Percentiles rank a stretch among this genome's conserved stretches.
These are phyloP conservation scores for Dromas ardeola DNA, from an alignment of 2,113 vertebrate species.

Conservation along the genomic window DNA sequence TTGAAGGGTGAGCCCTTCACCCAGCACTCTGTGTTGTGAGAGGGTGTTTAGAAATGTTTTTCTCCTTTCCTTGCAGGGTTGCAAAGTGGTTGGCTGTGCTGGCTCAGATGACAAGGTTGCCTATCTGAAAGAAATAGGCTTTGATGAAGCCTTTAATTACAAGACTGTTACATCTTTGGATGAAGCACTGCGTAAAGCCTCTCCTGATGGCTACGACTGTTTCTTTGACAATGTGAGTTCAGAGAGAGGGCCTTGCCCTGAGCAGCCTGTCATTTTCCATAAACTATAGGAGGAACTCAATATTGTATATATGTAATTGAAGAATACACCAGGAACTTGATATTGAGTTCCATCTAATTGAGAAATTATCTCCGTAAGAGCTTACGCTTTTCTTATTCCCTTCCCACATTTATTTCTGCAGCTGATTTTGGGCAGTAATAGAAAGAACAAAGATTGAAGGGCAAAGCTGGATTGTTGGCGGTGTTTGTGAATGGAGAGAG, in stretches of 20 bases:
- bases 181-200: slow-evolving; percentile 80
- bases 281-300: not conserved
- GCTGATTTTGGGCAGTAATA: not conserved
- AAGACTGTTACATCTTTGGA: slow-evolving; percentile 83
- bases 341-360: not conserved
- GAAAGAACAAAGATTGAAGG: not conserved
- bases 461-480: not conserved
- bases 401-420: not conserved
- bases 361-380: not conserved
- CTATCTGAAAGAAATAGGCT: slow-evolving; percentile 84
- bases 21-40: not conserved
- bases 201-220: slow-evolving; percentile 87
- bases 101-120: slow-evolving; percentile 85
- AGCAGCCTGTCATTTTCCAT: not conserved
- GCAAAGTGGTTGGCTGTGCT: slow-evolving; percentile 85
- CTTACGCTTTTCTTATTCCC: not conserved
- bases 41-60: not conserved
- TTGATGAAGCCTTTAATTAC: slow-evolving; percentile 89
- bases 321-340: not conserved
- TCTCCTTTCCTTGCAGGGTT: slow-evolving; percentile 70
- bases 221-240: slow-evolving; percentile 89
- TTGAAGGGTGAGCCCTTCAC: not conserved
- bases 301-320: not conserved
- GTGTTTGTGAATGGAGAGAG: not conserved
- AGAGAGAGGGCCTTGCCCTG: not conserved